Conservation (phyloP, 2,113 vertebrate genomes). For the Vulpes lagopus region DNA sequence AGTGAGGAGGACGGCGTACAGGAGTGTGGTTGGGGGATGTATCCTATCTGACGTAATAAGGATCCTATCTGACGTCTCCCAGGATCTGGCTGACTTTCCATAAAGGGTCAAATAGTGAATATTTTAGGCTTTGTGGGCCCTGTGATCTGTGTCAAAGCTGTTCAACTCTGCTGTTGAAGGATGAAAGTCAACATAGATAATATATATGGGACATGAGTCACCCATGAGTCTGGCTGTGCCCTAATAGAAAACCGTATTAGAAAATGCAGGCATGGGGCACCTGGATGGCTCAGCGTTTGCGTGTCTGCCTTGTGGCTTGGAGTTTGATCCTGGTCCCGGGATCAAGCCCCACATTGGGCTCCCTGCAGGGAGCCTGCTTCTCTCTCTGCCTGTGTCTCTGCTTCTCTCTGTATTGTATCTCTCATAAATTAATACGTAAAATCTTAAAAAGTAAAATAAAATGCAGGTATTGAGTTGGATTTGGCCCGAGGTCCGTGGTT, state of each 20-base stretch:
- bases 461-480: background rate
- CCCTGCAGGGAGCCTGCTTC: too few species aligned
- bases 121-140: background rate
- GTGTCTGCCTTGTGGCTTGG: too few species aligned
- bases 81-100: too few species aligned
- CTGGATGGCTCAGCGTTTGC: too few species aligned
- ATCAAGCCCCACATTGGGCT: too few species aligned
- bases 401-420: too few species aligned
- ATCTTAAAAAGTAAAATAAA: too few species aligned
- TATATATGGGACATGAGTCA: accelerated
- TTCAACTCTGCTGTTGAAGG: accelerated
- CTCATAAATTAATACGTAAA: too few species aligned
- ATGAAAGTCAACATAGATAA: accelerated
- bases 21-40: accelerated
- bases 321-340: too few species aligned
- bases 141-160: accelerated
- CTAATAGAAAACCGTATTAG: accelerated
- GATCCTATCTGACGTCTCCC: too few species aligned
- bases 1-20: accelerated
- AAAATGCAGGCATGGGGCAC: background rate
- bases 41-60: accelerated
- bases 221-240: accelerated
- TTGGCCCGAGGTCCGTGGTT: accelerated
- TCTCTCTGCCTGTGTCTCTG: too few species aligned
- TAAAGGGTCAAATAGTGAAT: background rate